Conservation (phyloP, 92 coral and sea anemone species). For the Porites evermanni region DNA sequence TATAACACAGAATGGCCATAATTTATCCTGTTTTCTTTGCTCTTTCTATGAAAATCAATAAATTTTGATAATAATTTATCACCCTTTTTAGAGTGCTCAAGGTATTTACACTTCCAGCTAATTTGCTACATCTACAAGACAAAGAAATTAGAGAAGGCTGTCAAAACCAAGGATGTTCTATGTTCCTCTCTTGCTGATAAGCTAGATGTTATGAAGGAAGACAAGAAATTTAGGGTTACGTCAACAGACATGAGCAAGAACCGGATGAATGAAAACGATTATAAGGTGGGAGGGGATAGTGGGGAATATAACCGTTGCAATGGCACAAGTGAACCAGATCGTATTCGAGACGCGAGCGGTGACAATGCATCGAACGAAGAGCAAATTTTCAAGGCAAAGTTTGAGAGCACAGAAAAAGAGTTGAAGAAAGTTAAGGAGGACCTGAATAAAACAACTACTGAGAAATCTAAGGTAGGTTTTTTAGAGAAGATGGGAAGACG, state of each 20-base stretch:
- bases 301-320: constrained; percentile 23
- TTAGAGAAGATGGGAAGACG: too few relatives aligned
- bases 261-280: constrained; percentile 22
- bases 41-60: neutral
- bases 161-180: constrained; percentile 58
- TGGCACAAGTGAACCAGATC: constrained; percentile 1
- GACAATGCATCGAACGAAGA: constrained; percentile 41
- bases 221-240: constrained; percentile 26
- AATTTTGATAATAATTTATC: neutral
- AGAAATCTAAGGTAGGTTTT: constrained; percentile 71
- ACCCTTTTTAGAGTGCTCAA: constrained; percentile 43
- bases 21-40: too few relatives aligned
- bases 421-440: constrained; percentile 54
- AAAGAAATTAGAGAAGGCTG: constrained; percentile 65
- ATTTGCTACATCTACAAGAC: constrained; percentile 56
- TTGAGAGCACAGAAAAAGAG: constrained; percentile 64
- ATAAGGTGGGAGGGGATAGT: neutral
- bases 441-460: constrained; percentile 47
- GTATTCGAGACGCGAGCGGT: constrained; percentile 17
- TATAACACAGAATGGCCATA: too few relatives aligned
- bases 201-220: constrained; percentile 76
- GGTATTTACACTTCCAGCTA: constrained; percentile 39
- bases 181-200: constrained; percentile 66
- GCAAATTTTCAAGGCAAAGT: constrained; percentile 48
- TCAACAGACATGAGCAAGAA: constrained; percentile 47